These are phyloP conservation scores for Cololabis saira DNA, from an alignment of 2,113 vertebrate species.

Conservation along the genomic window DNA sequence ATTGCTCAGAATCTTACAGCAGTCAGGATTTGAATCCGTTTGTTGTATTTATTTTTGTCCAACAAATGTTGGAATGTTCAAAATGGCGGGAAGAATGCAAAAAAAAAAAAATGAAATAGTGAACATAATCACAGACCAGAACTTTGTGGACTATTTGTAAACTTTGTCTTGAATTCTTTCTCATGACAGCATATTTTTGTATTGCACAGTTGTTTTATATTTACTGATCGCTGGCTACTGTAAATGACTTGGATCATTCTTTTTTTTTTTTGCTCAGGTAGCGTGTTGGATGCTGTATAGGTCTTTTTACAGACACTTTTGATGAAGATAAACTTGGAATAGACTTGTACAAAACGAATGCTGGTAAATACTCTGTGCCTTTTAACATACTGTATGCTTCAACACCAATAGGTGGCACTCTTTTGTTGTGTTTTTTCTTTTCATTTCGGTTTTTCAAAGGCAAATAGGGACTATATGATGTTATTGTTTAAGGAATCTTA, in stretches of 20 bases:
- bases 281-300: slow-evolving; percentile 36
- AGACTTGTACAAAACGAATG: slow-evolving; percentile 12
- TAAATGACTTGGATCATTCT: slow-evolving; percentile 27
- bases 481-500: neutral
- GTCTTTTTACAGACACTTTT: slow-evolving; percentile 30
- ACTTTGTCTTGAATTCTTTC: slow-evolving; percentile 11
- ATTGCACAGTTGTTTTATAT: slow-evolving; percentile 12
- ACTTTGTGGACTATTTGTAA: slow-evolving; percentile 1
- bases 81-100: neutral
- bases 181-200: slow-evolving; percentile 22
- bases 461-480: neutral
- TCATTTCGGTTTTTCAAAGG: neutral
- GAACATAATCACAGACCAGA: slow-evolving; percentile 11
- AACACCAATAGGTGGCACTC: slow-evolving; percentile 51
- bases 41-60: slow-evolving; percentile 59
- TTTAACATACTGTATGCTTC: slow-evolving; percentile 25
- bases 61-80: slow-evolving; percentile 24
- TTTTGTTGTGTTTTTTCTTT: neutral
- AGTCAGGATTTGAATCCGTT: slow-evolving; percentile 29
- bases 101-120: slow-evolving; percentile 1
- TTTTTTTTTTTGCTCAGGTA: slow-evolving; percentile 65
- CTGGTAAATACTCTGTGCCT: slow-evolving; percentile 18
- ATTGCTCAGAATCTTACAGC: slow-evolving; percentile 8
- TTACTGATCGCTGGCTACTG: slow-evolving; percentile 40
- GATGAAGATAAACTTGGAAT: slow-evolving; percentile 1